Conservation (phyloP, 2,888 invertebrate genomes). For the Busseola fusca region DNA sequence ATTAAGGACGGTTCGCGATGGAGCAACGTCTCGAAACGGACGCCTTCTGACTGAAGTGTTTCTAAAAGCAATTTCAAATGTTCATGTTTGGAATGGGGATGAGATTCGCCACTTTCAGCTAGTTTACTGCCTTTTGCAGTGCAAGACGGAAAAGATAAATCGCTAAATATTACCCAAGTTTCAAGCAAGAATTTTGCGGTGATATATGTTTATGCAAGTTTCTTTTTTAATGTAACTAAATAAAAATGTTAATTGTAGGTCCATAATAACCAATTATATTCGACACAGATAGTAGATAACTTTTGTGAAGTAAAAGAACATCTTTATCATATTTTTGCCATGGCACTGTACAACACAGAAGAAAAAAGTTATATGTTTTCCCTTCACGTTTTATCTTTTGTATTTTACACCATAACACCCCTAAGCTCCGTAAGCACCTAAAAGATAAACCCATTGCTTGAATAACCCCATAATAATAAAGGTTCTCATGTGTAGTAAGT, state of each 20-base stretch:
- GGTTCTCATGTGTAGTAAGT: conserved; percentile 24
- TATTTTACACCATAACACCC: conserved; percentile 1
- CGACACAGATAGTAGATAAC: not conserved
- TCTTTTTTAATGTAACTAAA: not conserved
- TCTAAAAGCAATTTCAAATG: conserved; percentile 67
- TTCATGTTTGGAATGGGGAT: conserved; percentile 64
- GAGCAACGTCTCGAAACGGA: conserved; percentile 57
- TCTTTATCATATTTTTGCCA: not conserved
- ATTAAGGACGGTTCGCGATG: conserved; percentile 63
- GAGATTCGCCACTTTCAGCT: conserved; percentile 62
- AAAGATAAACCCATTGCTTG: conserved; percentile 31
- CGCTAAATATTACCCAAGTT: conserved; percentile 56
- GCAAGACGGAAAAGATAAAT: conserved; percentile 52
- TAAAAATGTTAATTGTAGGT: too few species aligned
- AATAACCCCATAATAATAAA: conserved; percentile 40
- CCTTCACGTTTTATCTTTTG: not conserved
- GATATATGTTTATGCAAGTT: not conserved
- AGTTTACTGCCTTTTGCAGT: conserved; percentile 50
- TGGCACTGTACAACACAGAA: too few species aligned
- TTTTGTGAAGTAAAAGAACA: not conserved
- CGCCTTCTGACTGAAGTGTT: conserved; percentile 61
- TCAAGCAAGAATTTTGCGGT: conserved; percentile 31
- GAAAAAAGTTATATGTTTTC: not conserved
- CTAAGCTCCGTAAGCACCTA: conserved; percentile 1
- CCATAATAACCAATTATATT: not conserved